Conservation (phyloP, 2,113 vertebrate genomes). For the Nothoprocta perdicaria region DNA sequence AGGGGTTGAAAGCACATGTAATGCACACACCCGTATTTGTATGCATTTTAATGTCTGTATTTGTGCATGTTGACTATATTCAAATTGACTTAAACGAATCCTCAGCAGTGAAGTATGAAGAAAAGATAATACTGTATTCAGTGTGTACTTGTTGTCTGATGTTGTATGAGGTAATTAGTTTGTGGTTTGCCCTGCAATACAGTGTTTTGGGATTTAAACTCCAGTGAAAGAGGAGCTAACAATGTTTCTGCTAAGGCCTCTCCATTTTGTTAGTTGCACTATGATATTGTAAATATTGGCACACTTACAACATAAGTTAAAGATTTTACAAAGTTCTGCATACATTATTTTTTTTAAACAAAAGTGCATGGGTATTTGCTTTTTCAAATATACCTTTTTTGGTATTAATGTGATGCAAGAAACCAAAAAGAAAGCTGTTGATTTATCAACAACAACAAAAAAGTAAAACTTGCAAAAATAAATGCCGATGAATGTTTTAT, state of each 20-base stretch:
- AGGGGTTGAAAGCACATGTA: not conserved
- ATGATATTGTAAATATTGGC: slow-evolving; percentile 69
- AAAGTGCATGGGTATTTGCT: slow-evolving; percentile 54
- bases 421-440: slow-evolving; percentile 54
- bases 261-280: slow-evolving; percentile 67
- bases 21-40: not conserved
- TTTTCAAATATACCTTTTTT: slow-evolving; percentile 54
- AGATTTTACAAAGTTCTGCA: slow-evolving; percentile 51
- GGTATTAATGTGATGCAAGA: slow-evolving; percentile 66
- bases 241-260: slow-evolving; percentile 62
- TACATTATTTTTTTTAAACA: slow-evolving; percentile 64
- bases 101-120: slow-evolving; percentile 13
- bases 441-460: slow-evolving; percentile 2
- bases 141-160: slow-evolving; percentile 42
- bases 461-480: slow-evolving; percentile 55
- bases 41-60: slow-evolving; percentile 8
- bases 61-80: slow-evolving; percentile 13
- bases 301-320: slow-evolving; percentile 57
- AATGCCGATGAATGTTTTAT: slow-evolving; percentile 52
- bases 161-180: slow-evolving; percentile 51
- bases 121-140: slow-evolving; percentile 47
- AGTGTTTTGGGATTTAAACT: slow-evolving; percentile 61
- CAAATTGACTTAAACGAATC: not conserved
- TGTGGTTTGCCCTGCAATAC: slow-evolving; percentile 62
- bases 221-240: slow-evolving; percentile 58